Evolutionary conservation across 2,797 vertebrate genomes (phyloP).

Genomic region (Pseudochaenichthys georgianus): DNA sequence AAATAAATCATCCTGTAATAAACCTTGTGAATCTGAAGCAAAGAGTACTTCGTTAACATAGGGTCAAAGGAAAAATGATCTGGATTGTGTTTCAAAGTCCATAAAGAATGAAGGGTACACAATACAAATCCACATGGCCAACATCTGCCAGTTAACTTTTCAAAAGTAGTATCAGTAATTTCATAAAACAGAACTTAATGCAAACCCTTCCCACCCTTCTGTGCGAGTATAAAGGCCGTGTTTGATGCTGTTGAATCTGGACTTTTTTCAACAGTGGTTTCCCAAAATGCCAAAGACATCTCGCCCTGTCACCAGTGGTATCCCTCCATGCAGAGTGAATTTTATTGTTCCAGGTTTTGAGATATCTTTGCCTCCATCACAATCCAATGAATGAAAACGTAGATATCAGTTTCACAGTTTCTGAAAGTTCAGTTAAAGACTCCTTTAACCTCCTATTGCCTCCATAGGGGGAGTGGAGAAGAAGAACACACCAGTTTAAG

Average conservation of each 20-base stretch:
- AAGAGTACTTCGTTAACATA: constrained; percentile 27
- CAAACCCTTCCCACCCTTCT: not conserved
- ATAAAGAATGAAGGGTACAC: constrained; percentile 2
- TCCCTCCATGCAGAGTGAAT: not conserved
- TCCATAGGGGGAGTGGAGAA: no score
- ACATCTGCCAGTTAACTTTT: constrained; percentile 9
- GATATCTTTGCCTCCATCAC: not conserved
- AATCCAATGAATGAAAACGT: not conserved
- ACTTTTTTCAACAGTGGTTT: not conserved
- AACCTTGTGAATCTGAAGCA: constrained; percentile 25
- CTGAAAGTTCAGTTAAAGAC: not conserved
- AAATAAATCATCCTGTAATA: constrained; percentile 12
- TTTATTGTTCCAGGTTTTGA: not conserved
- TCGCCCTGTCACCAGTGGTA: not conserved
- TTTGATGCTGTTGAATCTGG: not conserved
- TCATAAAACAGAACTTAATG: constrained; percentile 1
- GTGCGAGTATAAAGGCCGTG: not conserved
- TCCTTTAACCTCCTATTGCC: not conserved
- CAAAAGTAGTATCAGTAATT: not conserved
- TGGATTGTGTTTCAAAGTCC: constrained; percentile 1
- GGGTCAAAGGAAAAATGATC: not conserved
- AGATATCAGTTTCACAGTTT: no score
- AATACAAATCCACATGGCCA: constrained; percentile 1
- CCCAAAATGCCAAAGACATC: not conserved
- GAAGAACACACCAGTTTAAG: not conserved